These are phyloP conservation scores for Pristionchus entomophagus DNA, from an alignment of 2,888 invertebrate species.

Conservation along the genomic window DNA sequence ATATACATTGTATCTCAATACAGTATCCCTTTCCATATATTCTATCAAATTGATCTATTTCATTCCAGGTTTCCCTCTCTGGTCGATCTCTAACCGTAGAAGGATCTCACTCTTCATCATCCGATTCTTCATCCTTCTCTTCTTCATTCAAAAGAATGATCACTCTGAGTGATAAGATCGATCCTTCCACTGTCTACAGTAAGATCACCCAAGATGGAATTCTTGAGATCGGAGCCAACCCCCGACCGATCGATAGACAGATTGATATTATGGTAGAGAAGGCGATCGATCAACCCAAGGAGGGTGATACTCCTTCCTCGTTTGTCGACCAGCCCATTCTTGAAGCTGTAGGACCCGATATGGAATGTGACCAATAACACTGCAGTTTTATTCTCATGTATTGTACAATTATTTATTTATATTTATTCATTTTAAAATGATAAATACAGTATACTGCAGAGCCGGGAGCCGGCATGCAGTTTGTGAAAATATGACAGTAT, in stretches of 20 bases:
- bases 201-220: conserved; percentile 19
- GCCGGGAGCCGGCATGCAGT: too few relatives aligned
- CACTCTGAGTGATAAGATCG: conserved; percentile 19
- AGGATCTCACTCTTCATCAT: conserved; percentile 26
- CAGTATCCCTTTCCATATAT: neutral
- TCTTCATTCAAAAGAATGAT: conserved; percentile 42
- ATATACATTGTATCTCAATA: neutral
- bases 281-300: neutral
- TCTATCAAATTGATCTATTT: neutral
- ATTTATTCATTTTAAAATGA: too few relatives aligned
- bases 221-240: conserved; percentile 38
- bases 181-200: conserved; percentile 27
- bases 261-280: conserved; percentile 38
- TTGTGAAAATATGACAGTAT: too few relatives aligned
- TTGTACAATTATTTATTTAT: too few relatives aligned
- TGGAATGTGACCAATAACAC: conserved; percentile 4
- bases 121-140: conserved; percentile 33
- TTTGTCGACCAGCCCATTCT: neutral
- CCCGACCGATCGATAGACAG: conserved; percentile 29
- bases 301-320: neutral
- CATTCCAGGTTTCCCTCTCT: conserved; percentile 35
- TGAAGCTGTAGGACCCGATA: conserved; percentile 5
- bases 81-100: conserved; percentile 21
- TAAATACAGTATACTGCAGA: too few relatives aligned
- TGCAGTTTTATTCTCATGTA: too few relatives aligned